Percentiles rank a stretch among this genome's conserved stretches.
Evolutionary conservation across 23 tunicate species (phyloP).

Genomic region (Clavelina lepadiformis): DNA sequence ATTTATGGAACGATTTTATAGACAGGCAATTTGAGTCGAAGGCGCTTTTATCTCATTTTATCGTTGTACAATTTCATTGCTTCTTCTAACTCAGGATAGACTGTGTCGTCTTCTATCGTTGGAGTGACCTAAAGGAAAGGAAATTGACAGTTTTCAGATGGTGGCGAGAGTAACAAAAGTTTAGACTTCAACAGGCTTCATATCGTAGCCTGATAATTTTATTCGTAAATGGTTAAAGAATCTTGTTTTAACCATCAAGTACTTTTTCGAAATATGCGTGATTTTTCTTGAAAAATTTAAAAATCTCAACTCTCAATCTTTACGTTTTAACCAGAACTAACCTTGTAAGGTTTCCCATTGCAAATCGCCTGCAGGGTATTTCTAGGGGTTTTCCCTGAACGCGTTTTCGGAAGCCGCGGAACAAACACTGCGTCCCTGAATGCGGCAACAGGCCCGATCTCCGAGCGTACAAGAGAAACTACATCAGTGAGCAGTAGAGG

Average conservation of each 20-base stretch:
- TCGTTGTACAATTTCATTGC: too few relatives aligned
- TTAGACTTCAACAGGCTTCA: not conserved
- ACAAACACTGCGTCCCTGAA: slow-evolving; percentile 72
- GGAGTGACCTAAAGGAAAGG: slow-evolving; percentile 70
- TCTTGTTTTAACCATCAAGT: not conserved
- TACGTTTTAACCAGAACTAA: too few relatives aligned
- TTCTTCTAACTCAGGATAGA: slow-evolving; percentile 69
- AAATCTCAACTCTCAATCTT: too few relatives aligned
- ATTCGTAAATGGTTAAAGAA: not conserved
- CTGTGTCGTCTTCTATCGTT: slow-evolving; percentile 82
- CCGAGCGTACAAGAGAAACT: slow-evolving; percentile 44
- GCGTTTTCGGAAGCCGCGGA: slow-evolving; percentile 64
- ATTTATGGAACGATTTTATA: too few relatives aligned
- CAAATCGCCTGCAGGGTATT: slow-evolving; percentile 63
- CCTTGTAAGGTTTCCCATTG: slow-evolving; percentile 64
- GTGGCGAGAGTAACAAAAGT: not conserved
- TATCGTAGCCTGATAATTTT: too few relatives aligned
- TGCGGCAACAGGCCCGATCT: slow-evolving; percentile 95
- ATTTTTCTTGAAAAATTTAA: not conserved
- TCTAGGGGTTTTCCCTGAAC: slow-evolving; percentile 90
- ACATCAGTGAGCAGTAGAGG: slow-evolving; percentile 3
- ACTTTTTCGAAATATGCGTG: too few relatives aligned
- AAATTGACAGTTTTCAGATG: not conserved
- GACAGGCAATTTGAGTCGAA: too few relatives aligned
- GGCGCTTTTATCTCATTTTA: too few relatives aligned